Evolutionary conservation across 1,140 invertebrate genomes (phyloP), one percentile per base, ranked within the genome.

Genomic region (Atopsyche davidsoni): DNA sequence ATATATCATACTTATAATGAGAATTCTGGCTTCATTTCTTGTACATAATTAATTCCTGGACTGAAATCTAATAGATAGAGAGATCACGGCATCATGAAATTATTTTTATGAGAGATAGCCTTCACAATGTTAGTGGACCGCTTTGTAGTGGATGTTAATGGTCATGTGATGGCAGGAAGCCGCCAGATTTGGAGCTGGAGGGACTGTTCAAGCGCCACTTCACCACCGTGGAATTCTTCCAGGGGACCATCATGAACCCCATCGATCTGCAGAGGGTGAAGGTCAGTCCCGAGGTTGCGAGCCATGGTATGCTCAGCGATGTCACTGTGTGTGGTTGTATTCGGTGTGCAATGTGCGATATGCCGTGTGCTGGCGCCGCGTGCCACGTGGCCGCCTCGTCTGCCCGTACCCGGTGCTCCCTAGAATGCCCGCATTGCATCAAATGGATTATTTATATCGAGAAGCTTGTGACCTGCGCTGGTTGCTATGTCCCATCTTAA

Each of bases 181-280:
- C 87, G 73, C 87, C 87, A 69, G 93, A 96, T 79, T 83, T 98
- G 77, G 94, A 98, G 82, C 81, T 98, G 79, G 94, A 98, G 82
- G 93, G 94, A 79, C 85, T 98, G 67, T 95, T 98, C 82, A 98
- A 98, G 81, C 85, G 95, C 76, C 94, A 98, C 82, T 98, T 97
- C 82, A 98, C 94, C 64, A 97, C 95, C 68, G 94, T 98, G 76
- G 93, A 98, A 80, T 98, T 97, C 85, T 98, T 98, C 85, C 92
- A 97, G 83, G 96, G 95, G 75, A 96, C 92, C 77, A 97, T 98
- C 73, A 98, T 98, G 96, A 97, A 96, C 80, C 92, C 94, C 69
- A 96, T 96, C 79, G 95, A 98, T 79, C 86, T 98, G 55, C 92
- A 96, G 76, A 83, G 95, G 80, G 94, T 98, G 63, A 96, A 96